Conservation (phyloP, 2,888 invertebrate genomes). For the Caenorhabditis angaria region DNA sequence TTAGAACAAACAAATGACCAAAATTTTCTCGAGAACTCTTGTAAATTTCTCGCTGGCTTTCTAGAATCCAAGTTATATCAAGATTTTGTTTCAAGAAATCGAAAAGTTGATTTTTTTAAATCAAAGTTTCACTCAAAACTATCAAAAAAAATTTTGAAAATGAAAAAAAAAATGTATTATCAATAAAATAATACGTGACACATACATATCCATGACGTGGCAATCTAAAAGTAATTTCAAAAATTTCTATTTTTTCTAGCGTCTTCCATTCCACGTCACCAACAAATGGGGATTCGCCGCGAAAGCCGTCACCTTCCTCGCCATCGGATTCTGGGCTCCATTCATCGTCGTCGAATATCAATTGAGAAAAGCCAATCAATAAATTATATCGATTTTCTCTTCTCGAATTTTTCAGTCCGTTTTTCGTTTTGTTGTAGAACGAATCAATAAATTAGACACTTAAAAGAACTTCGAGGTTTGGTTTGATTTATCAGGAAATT, state of each 20-base stretch:
- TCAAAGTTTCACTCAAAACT: no score
- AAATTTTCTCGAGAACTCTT: no score
- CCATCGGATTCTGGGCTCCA: slow-evolving; percentile 65
- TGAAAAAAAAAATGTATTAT: no score
- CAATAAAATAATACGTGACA: no score
- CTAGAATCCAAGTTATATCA: no score
- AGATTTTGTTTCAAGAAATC: no score
- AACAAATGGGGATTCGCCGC: slow-evolving; percentile 63
- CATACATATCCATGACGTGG: no score
- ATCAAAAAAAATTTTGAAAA: no score
- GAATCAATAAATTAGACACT: slow-evolving; percentile 9
- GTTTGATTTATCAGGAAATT: not conserved
- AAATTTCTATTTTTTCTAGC: slow-evolving; percentile 47
- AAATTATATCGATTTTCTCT: slow-evolving; percentile 23
- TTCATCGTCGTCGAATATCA: slow-evolving; percentile 65
- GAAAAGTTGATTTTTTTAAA: no score
- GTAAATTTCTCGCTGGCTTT: no score
- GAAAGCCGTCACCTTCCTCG: slow-evolving; percentile 60
- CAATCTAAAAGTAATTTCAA: not conserved
- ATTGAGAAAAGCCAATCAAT: slow-evolving; percentile 66
- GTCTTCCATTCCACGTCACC: slow-evolving; percentile 62
- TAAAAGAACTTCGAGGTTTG: not conserved
- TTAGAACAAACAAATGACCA: not conserved
- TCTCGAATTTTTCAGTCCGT: slow-evolving; percentile 23
- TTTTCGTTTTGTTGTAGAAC: slow-evolving; percentile 3